A percentile compares a stretch with the other conserved stretches of the same genome.
These are phyloP conservation scores for Grammomys surdaster DNA, from an alignment of 2,113 vertebrate species.

Conservation along the genomic window DNA sequence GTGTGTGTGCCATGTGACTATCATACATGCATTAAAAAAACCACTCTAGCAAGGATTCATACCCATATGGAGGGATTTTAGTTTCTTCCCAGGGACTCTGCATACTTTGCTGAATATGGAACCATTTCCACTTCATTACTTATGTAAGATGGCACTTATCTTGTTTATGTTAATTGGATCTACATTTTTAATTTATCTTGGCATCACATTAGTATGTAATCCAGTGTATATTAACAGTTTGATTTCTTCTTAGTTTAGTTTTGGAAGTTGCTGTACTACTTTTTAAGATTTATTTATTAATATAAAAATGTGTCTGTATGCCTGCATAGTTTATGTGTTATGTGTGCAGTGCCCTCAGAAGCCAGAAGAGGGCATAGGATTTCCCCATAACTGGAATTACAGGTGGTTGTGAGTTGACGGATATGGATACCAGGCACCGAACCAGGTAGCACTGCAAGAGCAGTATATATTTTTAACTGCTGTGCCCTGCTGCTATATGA, in stretches of 20 bases:
- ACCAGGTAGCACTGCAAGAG: neutral
- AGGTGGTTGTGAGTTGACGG: neutral
- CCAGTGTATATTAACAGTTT: neutral
- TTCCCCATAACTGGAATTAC: neutral
- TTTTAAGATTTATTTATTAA: neutral
- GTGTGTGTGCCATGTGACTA: neutral
- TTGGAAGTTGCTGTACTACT: neutral
- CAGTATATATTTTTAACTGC: neutral
- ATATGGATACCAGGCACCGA: neutral
- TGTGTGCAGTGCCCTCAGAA: neutral
- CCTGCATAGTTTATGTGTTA: neutral
- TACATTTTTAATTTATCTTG: slow-evolving; percentile 55
- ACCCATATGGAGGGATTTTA: slow-evolving; percentile 17
- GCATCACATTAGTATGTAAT: neutral
- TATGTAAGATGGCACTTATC: slow-evolving; percentile 10
- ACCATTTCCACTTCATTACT: slow-evolving; percentile 55
- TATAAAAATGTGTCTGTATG: neutral
- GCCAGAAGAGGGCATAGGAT: neutral
- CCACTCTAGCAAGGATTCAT: neutral
- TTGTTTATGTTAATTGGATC: slow-evolving; percentile 48
- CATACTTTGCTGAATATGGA: slow-evolving; percentile 24
- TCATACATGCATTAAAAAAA: neutral
- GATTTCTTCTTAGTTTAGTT: neutral
- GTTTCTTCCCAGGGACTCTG: neutral
- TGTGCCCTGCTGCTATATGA: neutral